A percentile compares a stretch with the other conserved stretches of the same genome.
phyloP scores from a whole-genome alignment of 2,888 invertebrate species.

The Baccha elongata region DNA sequence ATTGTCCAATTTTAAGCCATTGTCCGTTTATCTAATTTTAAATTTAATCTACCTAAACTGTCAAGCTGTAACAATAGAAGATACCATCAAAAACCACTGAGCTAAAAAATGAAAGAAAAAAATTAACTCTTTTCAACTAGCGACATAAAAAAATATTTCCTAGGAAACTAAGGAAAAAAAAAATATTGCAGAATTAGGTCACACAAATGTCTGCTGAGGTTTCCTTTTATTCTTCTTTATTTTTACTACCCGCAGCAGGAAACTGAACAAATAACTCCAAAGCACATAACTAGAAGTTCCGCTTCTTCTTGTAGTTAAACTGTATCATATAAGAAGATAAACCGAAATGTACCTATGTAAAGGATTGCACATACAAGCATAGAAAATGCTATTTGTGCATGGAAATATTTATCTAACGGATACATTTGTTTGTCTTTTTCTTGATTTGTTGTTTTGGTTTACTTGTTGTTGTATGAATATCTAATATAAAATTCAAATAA shows the following conservation, averaged over 20 bases:
- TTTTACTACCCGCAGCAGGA: conserved; percentile 20
- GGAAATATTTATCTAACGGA: neutral
- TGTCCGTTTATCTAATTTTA: conserved; percentile 1
- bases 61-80: conserved; percentile 16
- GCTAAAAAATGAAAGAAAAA: conserved; percentile 3
- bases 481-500: too few relatives aligned
- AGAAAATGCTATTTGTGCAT: neutral
- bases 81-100: conserved; percentile 26
- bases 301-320: conserved; percentile 10
- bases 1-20: neutral
- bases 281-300: conserved; percentile 8
- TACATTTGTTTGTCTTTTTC: too few relatives aligned
- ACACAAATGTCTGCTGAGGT: conserved; percentile 63
- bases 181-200: conserved; percentile 45
- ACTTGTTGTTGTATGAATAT: too few relatives aligned
- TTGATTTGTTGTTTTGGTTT: too few relatives aligned
- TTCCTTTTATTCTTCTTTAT: conserved; percentile 63
- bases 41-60: conserved; percentile 16
- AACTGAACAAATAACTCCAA: conserved; percentile 2
- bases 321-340: conserved; percentile 10
- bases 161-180: conserved; percentile 17
- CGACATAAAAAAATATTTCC: conserved; percentile 1
- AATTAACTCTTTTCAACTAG: neutral
- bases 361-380: conserved; percentile 5
- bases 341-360: neutral